Base-by-base conservation (phyloP, 2,113 vertebrate species). In the Cryptotis parvus region DNA sequence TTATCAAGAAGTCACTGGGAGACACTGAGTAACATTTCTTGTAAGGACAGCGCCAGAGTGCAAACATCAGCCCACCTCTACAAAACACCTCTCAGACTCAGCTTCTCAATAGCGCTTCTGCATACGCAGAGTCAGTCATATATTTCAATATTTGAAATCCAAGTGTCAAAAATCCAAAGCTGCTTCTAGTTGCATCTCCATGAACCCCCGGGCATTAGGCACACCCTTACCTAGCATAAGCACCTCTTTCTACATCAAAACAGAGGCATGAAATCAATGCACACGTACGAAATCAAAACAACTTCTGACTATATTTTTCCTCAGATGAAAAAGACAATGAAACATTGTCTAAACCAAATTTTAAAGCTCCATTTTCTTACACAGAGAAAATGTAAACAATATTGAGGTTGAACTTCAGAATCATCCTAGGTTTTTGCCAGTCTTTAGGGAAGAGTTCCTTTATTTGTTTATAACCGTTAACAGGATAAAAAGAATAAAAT, bases 331-430 rank as follows among this genome's bases (percentile, higher is more conserved):
- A 94, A 93, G 43, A 94, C 9, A 75, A 86, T 93, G 92, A 96
- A 96, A 87, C 33, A 68, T 45, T 63, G 45, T 69, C 35, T 37
- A 58, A 88, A 93, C 33, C 27, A 61, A 85, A 89, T 58, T 14
- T 9, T 6, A 33, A 4, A 22, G 15, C 4, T 70, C 8, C 4
- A 20, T 95, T 58, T 84, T 22, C 29, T 87, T 97, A 91, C 33
- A 84, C 58, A 91, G 76, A 97, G 78, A 92, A 86, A 73, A 97
- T 94, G 95, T 97, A 97, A 98, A 96, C 94, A 93, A 68, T 35
- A 70, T 78, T 92, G 33, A 92, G 45, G 31, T 90, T 91, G 49
- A 96, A 86, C 41, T 86, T 90, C 76, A 29, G 80, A 96, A 49
- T 89, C 94, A 58, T 92, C 68, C 41, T 80, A 61, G n/a, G 76